A percentile compares a stretch with the other conserved stretches of the same genome.
Evolutionary conservation across 2,113 vertebrate species (phyloP).

Genomic region (Poeciliopsis turrubarensis): DNA sequence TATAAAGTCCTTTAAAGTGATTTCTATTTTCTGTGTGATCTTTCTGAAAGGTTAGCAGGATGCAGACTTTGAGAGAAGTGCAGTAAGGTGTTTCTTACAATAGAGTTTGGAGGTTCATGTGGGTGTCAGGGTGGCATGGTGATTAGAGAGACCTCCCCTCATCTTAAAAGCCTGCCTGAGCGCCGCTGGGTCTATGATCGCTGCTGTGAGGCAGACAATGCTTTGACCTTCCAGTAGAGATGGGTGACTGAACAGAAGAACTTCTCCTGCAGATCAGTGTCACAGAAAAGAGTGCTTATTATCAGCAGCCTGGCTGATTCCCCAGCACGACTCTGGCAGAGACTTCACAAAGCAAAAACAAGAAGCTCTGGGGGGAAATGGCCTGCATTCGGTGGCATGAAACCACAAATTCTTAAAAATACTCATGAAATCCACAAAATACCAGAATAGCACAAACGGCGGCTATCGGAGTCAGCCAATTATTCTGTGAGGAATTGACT

Average conservation of each 20-base stretch:
- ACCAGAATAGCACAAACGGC: not conserved
- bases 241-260: conserved; percentile 23
- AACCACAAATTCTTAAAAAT: conserved; percentile 17
- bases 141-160: conserved; percentile 22
- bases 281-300: conserved; percentile 28
- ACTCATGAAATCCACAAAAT: conserved; percentile 4
- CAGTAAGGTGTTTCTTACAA: not conserved
- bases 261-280: conserved; percentile 29
- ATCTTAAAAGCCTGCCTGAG: conserved; percentile 3
- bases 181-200: not conserved
- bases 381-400: conserved; percentile 12
- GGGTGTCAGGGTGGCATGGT: conserved; percentile 6
- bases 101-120: not conserved
- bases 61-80: not conserved
- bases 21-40: not conserved
- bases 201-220: conserved; percentile 30
- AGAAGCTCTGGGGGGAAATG: not conserved
- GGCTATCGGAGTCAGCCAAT: not conserved
- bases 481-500: no score
- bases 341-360: conserved; percentile 16
- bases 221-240: conserved; percentile 28
- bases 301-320: conserved; percentile 33
- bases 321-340: not conserved
- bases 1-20: not conserved
- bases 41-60: not conserved